These are phyloP conservation scores for Nasonia longicornis DNA, from an alignment of 1,140 invertebrate species.

Conservation along the genomic window DNA sequence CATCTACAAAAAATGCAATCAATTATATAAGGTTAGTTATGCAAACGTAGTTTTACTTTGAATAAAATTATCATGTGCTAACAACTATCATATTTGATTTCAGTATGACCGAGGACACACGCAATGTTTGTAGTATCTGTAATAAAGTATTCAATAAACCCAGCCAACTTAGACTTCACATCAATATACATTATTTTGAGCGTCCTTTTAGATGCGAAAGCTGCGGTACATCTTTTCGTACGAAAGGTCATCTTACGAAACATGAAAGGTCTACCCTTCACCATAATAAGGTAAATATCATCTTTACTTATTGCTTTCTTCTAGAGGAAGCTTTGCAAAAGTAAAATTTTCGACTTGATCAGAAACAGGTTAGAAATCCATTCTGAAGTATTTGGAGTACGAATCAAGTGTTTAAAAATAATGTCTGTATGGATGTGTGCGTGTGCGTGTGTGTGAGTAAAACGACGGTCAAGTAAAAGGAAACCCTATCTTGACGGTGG, in stretches of 20 bases:
- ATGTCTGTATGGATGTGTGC: too few relatives aligned
- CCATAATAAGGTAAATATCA: conserved; percentile 82
- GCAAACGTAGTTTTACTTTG: not conserved
- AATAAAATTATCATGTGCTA: not conserved
- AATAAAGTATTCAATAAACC: conserved; percentile 91
- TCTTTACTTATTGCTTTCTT: not conserved
- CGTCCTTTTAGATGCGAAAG: conserved; percentile 91
- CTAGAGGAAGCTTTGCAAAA: too few relatives aligned
- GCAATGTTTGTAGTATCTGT: conserved; percentile 88
- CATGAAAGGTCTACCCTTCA: conserved; percentile 91
- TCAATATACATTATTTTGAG: conserved; percentile 97
- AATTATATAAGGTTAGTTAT: conserved; percentile 2
- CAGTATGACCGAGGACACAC: conserved; percentile 79
- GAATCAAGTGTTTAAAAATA: too few relatives aligned
- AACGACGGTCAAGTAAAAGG: too few relatives aligned
- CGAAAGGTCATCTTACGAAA: conserved; percentile 92
- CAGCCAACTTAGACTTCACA: conserved; percentile 89
- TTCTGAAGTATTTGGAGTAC: too few relatives aligned
- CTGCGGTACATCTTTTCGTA: conserved; percentile 90
- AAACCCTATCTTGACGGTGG: too few relatives aligned
- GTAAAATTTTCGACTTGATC: too few relatives aligned
- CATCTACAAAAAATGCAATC: not conserved
- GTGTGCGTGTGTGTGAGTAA: too few relatives aligned
- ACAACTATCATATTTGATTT: conserved; percentile 47
- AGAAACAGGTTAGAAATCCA: too few relatives aligned